phyloP scores from a whole-genome alignment of 2,113 vertebrate genomes.

The Picathartes gymnocephalus region DNA sequence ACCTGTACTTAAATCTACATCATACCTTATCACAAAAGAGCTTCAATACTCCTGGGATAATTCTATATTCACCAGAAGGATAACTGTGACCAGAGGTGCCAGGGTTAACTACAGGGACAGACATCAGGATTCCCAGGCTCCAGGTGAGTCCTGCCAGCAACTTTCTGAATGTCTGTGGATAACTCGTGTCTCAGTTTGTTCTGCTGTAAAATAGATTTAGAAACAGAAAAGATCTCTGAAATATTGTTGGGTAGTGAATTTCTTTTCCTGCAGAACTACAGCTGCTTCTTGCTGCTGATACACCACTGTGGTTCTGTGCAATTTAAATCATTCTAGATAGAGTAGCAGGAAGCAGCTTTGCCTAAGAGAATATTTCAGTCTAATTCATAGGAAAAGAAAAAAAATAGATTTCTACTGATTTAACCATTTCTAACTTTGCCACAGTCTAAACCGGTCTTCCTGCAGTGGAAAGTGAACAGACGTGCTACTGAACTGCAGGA shows the following conservation, averaged over 20 bases:
- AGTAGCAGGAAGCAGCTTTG: background rate
- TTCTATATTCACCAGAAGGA: background rate
- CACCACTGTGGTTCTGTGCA: background rate
- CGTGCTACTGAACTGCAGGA: background rate
- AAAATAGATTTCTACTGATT: background rate
- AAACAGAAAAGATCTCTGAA: background rate
- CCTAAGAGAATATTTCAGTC: background rate
- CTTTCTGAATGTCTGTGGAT: background rate
- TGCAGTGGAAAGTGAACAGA: background rate
- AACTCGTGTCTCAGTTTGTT: background rate
- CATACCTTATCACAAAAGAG: background rate
- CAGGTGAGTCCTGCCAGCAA: background rate
- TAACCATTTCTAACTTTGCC: background rate
- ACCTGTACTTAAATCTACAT: background rate
- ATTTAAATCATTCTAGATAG: background rate
- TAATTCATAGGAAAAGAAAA: background rate
- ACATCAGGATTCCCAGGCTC: background rate
- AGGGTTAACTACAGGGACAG: background rate
- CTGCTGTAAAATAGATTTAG: constrained; percentile 11
- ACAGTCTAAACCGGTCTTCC: background rate
- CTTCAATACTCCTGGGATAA: background rate
- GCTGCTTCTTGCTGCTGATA: background rate
- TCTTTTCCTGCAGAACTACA: background rate
- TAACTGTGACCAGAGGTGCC: background rate
- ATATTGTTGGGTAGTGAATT: background rate